Evolutionary conservation across 2,113 vertebrate genomes (phyloP).

Genomic region (Orthochromis indermauri): DNA sequence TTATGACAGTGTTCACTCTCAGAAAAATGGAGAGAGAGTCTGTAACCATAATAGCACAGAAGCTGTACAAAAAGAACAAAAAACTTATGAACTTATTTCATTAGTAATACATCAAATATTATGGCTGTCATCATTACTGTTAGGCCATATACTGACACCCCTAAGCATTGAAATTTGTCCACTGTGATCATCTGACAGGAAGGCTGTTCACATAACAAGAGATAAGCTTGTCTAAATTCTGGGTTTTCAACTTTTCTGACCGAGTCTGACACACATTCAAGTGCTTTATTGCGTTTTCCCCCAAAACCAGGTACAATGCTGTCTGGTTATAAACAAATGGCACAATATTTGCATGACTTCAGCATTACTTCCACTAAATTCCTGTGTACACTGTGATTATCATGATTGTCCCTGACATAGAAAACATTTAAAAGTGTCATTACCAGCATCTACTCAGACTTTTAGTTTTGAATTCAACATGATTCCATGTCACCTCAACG

Average conservation of each 20-base stretch:
- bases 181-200: not conserved
- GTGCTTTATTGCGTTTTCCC: accelerated
- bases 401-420: not conserved
- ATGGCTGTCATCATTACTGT: not conserved
- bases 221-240: not conserved
- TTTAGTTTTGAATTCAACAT: not conserved
- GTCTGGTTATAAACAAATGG: not conserved
- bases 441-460: not conserved
- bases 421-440: not conserved
- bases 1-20: not conserved
- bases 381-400: not conserved
- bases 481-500: not conserved
- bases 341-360: not conserved
- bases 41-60: not conserved
- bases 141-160: not conserved
- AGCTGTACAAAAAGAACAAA: not conserved
- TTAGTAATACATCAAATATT: not conserved
- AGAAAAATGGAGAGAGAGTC: not conserved
- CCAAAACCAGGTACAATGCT: accelerated
- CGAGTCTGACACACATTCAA: not conserved
- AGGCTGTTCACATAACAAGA: not conserved
- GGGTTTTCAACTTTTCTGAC: not conserved
- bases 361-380: not conserved
- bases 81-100: not conserved
- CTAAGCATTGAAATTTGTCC: not conserved